These are phyloP conservation scores for Antennarius maculatus DNA, from an alignment of 2,797 vertebrate species.

Conservation along the genomic window DNA sequence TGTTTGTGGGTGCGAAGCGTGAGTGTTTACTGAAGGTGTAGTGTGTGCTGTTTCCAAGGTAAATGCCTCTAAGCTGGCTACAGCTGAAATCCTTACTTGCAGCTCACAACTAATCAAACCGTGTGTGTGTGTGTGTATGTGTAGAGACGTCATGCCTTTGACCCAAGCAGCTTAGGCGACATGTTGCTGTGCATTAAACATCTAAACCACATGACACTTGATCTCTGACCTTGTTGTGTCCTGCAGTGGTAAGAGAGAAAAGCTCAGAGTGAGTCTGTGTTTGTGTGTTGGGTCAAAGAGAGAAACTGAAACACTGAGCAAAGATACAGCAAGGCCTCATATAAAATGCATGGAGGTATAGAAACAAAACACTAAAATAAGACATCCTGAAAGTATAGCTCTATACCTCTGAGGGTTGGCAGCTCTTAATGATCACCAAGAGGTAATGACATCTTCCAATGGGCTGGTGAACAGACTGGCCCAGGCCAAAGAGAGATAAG, in stretches of 20 bases:
- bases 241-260: constrained; percentile 7
- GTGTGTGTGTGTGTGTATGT: constrained; percentile 25
- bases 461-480: constrained; percentile 41
- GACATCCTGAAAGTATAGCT: background rate
- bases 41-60: constrained; percentile 22
- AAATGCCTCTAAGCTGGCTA: constrained; percentile 60
- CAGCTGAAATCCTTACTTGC: constrained; percentile 67
- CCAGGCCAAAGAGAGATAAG: constrained; percentile 29
- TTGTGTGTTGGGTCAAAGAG: background rate
- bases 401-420: constrained; percentile 10
- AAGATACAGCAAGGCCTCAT: background rate
- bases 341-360: background rate
- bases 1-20: constrained; percentile 1
- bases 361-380: background rate
- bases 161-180: constrained; percentile 65
- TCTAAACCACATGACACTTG: constrained; percentile 61
- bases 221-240: constrained; percentile 48
- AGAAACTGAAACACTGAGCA: background rate
- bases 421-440: constrained; percentile 48
- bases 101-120: constrained; percentile 56
- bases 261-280: background rate
- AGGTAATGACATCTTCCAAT: constrained; percentile 45
- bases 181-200: constrained; percentile 56
- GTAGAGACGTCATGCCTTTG: constrained; percentile 36
- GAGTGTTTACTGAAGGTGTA: constrained; percentile 35